Conservation (phyloP, 2,113 vertebrate genomes). For the Manacus vitellinus region DNA sequence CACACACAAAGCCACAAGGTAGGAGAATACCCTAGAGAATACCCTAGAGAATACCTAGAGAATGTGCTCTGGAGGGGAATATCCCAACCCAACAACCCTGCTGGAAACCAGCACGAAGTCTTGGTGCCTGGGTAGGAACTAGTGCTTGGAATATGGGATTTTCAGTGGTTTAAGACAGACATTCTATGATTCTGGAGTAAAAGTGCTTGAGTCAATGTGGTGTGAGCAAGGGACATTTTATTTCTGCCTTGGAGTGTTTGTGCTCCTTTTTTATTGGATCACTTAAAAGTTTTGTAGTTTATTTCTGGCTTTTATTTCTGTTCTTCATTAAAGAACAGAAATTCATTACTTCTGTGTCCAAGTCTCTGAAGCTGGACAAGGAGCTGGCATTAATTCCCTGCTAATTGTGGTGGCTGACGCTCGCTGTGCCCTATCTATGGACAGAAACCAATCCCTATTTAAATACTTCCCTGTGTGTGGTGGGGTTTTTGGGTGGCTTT, state of each 20-base stretch:
- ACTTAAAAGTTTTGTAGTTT: neutral
- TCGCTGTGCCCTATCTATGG: neutral
- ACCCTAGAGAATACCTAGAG: no score
- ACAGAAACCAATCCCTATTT: neutral
- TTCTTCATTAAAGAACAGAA: neutral
- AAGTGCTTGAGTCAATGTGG: neutral
- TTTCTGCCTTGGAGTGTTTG: neutral
- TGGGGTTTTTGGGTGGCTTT: slow-evolving; percentile 34
- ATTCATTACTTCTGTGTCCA: neutral
- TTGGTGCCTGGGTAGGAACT: neutral
- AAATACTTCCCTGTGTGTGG: neutral
- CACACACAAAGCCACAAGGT: neutral
- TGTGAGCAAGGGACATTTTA: neutral
- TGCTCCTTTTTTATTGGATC: neutral
- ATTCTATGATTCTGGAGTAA: neutral
- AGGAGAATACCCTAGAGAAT: neutral
- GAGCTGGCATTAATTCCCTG: neutral
- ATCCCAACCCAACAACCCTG: neutral
- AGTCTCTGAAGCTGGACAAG: neutral
- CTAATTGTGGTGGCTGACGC: neutral
- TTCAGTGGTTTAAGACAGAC: neutral
- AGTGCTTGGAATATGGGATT: neutral
- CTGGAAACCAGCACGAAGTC: fast-evolving
- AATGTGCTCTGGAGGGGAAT: neutral
- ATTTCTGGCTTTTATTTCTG: neutral